Conservation (phyloP, 1,140 invertebrate genomes). For the Drosophila ohnishii region DNA sequence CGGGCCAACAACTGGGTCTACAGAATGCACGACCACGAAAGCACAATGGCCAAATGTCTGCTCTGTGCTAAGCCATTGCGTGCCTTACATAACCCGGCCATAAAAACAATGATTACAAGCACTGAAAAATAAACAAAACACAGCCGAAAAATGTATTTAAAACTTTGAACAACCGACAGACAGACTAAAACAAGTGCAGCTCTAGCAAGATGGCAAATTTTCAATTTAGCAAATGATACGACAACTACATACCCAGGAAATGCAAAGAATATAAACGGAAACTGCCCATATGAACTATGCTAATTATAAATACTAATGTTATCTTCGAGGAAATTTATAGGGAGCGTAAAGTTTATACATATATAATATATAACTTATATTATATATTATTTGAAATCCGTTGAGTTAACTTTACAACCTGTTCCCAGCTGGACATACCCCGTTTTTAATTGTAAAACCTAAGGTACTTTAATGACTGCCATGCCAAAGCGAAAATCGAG, state of each 20-base stretch:
- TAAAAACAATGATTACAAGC: conserved; percentile 40
- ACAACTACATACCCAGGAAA: conserved; percentile 14
- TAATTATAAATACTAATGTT: too few species aligned
- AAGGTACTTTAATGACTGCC: conserved; percentile 41
- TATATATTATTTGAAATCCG: too few species aligned
- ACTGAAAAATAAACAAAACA: conserved; percentile 24
- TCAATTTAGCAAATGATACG: neutral
- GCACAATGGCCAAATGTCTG: conserved; percentile 44
- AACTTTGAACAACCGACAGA: conserved; percentile 23
- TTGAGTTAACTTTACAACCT: neutral
- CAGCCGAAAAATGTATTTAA: conserved; percentile 44
- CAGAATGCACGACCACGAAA: conserved; percentile 30
- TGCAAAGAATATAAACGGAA: neutral
- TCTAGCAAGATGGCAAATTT: conserved; percentile 38
- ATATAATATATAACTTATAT: too few species aligned
- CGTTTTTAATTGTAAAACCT: neutral
- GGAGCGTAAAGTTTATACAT: too few species aligned
- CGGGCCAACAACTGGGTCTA: conserved; percentile 11
- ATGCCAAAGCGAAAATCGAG: conserved; percentile 28
- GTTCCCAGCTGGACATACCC: neutral
- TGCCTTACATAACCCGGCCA: conserved; percentile 50
- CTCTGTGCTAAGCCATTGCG: conserved; percentile 43
- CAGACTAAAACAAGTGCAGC: conserved; percentile 47
- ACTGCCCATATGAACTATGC: neutral
- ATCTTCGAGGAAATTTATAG: too few species aligned